Evolutionary conservation across 2,113 vertebrate species (phyloP), one percentile per base, ranked within the genome.

Genomic region (Mirza zaza): DNA sequence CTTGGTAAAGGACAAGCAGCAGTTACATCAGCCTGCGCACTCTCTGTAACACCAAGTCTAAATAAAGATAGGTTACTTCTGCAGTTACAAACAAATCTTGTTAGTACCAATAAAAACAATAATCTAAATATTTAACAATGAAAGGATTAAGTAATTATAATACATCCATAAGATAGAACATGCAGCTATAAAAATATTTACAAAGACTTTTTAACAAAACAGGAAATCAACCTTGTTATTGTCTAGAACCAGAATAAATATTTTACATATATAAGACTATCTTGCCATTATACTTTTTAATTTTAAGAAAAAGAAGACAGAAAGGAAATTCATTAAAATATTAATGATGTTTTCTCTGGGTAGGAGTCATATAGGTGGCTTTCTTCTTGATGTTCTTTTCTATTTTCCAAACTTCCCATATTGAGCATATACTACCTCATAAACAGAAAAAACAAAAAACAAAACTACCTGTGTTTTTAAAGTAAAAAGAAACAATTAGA

Each of bases 241-340:
- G 93, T 90, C 87, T 3, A 77, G 61, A 82, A 36, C 10, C 14
- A 63, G 11, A 70, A 75, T 45, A 92, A 86, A 32, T 39, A 92
- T 34, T 71, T 59, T 45, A 42, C 6, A 65, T 9, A 52, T 9
- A 34, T 12, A 50, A 23, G 13, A 65, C 48, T 45, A 36, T n/a
- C 67, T 21, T 65, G 39, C 55, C 67, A 45, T 34, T 73, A 45
- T 0, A 79, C 36, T 42, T 61, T 42, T 55, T 63, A 81, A 91
- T 71, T 97, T 95, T 88, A 86, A 90, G 80, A 91, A 45, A 85
- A 90, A 34, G 32, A 61, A 83, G 15, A 84, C 14, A 70, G n/a
- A 15, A 91, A 86, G n/a, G 70, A 91, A 96, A 93, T 73, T 29
- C n/a, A 84, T 45, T 87, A n/a, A 87, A 65, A 42, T 65, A 73